Base-by-base conservation (phyloP, 1,140 invertebrate species). In the Hirudo medicinalis region DNA sequence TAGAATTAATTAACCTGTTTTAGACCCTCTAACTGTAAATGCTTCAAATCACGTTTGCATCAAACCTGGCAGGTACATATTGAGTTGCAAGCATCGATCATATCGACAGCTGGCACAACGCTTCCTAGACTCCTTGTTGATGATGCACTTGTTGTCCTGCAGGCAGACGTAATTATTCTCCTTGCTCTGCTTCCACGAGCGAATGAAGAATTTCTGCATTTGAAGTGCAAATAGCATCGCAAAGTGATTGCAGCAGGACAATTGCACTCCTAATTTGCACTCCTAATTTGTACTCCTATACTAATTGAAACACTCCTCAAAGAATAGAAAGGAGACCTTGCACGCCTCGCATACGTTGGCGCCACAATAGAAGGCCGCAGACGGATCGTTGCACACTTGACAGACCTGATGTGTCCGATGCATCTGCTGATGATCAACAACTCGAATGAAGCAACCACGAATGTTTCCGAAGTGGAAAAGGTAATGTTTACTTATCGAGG, bases 11-110 rank as follows among this genome's bases (percentile, higher is more conserved):
- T 49, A 49, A 15, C 43, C 6, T 36, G 32, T 36, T 36, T 36
- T 36, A 36, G 13, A 49, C 15, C 43, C 4, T 49, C 11, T 2
- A 49, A 13, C 43, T 36, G 13, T 49, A 15, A 5, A 49, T 15
- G 13, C 0, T 49, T 49, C 43, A 20, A 63, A n/a, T 20, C 0
- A 32, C 27, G 5, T 63, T 2, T 63, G 19, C 4, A 63, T 22
- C 76, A 75, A 81, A 93, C 91, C 91, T 88, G 97, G 94, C 79
- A 97, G 86, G 73, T 96, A 94, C 95, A 99, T 99, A 79, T 95
- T 94, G 85, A 98, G 91, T 80, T 92, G 88, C 73, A 98, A 91
- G 83, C 96, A 99, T 82, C 98, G 99, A 83, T 98, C 96, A 82
- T 97, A 99, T 72, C 96, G 88, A 83, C 96, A 99, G 84, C 94